These are phyloP conservation scores for Momotus momota DNA, from an alignment of 2,797 vertebrate genomes.

Conservation along the genomic window DNA sequence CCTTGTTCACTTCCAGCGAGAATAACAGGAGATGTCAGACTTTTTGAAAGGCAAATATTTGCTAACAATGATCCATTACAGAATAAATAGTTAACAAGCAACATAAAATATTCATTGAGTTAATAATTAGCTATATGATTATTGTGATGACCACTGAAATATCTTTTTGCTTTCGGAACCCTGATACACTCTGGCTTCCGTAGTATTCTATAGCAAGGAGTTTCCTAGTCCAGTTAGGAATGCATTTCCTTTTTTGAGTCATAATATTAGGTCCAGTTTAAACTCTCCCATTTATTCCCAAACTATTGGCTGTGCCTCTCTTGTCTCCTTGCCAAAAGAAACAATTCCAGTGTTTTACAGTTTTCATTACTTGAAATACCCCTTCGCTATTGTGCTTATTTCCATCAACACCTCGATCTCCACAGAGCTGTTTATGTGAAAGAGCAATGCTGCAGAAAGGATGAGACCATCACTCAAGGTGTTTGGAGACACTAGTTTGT, in stretches of 20 bases:
- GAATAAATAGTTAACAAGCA: not conserved
- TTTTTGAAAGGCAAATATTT: slow-evolving; percentile 14
- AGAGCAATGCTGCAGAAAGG: not conserved
- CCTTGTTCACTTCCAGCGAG: not conserved
- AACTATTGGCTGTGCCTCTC: not conserved
- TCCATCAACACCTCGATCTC: not conserved
- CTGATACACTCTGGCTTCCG: not conserved
- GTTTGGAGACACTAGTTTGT: not conserved
- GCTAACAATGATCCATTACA: not conserved
- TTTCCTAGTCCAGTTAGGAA: not conserved
- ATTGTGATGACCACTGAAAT: not conserved
- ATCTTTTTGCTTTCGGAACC: not conserved
- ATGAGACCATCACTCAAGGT: not conserved
- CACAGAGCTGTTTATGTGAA: not conserved
- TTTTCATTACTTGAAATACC: not conserved
- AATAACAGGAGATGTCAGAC: not conserved
- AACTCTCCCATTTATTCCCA: not conserved
- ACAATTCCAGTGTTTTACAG: not conserved
- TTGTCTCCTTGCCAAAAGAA: not conserved
- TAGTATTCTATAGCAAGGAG: not conserved
- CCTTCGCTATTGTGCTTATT: not conserved
- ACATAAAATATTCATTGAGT: not conserved
- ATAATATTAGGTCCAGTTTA: not conserved
- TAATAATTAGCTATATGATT: not conserved
- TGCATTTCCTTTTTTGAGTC: not conserved